Conservation (phyloP, 2,888 invertebrate species). For the Coleophora deauratella region DNA sequence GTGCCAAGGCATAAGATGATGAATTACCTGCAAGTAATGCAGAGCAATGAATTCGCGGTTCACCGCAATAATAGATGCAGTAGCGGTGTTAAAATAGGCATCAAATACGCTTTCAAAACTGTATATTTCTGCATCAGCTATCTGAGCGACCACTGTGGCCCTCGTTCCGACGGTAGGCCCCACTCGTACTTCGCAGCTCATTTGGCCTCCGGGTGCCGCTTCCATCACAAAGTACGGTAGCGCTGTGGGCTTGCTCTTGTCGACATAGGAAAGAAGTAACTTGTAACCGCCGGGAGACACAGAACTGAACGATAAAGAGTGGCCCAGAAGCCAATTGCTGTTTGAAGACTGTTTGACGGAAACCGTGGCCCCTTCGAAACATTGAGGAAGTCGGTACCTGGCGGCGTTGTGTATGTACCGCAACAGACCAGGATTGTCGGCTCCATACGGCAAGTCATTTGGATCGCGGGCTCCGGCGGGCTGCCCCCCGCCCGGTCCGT, state of each 20-base stretch:
- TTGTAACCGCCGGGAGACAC: constrained; percentile 66
- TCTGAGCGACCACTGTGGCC: constrained; percentile 54
- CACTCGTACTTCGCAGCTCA: constrained; percentile 60
- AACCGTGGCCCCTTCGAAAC: constrained; percentile 59
- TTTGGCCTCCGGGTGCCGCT: constrained; percentile 62
- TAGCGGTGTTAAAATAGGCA: constrained; percentile 47
- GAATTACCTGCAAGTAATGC: constrained; percentile 54
- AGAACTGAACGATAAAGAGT: constrained; percentile 58
- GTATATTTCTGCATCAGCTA: constrained; percentile 53
- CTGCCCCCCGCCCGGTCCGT: constrained; percentile 50
- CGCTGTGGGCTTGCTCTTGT: constrained; percentile 38
- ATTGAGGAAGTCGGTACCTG: constrained; percentile 57
- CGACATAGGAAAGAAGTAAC: constrained; percentile 49
- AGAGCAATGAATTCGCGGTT: constrained; percentile 62
- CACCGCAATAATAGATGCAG: constrained; percentile 59
- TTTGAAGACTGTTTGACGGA: constrained; percentile 48
- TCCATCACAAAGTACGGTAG: constrained; percentile 65
- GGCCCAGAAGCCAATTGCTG: constrained; percentile 56
- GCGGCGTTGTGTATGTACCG: constrained; percentile 61
- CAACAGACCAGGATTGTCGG: constrained; percentile 51
- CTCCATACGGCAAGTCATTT: constrained; percentile 40
- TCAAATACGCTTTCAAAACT: constrained; percentile 63
- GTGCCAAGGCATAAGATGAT: background rate
- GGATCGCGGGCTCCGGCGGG: constrained; percentile 31
- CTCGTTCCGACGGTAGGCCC: constrained; percentile 45